Evolutionary conservation across 2,113 vertebrate species (phyloP), one percentile per base, ranked within the genome.

Genomic region (Drymodes brunneopygia): DNA sequence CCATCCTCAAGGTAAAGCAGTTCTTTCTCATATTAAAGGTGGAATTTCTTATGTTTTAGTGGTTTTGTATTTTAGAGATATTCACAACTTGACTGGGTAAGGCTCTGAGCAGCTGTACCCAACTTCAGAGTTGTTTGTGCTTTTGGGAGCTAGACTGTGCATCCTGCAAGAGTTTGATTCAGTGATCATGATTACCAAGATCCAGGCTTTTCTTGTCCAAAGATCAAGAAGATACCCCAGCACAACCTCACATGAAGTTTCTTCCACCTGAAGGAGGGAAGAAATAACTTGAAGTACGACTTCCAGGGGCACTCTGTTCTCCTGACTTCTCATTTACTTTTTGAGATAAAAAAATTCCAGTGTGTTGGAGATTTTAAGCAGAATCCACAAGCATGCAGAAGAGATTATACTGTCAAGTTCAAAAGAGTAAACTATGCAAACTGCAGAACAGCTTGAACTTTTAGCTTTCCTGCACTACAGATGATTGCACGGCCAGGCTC

Each of bases 401-500:
- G 45, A 81, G 21, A 81, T 74, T 85, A 77, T 74, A 71, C 35
- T 89, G 74, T 48, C 78, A 94, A 90, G 60, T 84, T 92, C 86
- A 53, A 69, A 60, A 87, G 33, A 90, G 51, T 87, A 79, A 95
- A 81, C 74, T 86, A 20, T 27, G 40, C 53, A 64, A 88, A 72
- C 51, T 61, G 53, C 36, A 81, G 75, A 91, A 91, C 58, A 70
- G 47, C 86, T 90, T 94, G 81, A 88, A 85, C 92, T 96, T 87
- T 66, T 51, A 72, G 38, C 42, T 75, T 89, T 91, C 64, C 53
- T 75, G 44, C 15, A 40, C 56, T 73, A 57, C 47, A 89, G 60
- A 65, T 61, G 28, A 67, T 69, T 62, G 14, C 15, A 12, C 11
- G 3, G 73, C 54, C 50, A 87, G 81, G 50, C 57, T 85, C 36